Conservation (phyloP, 2,888 invertebrate genomes). For the Esperia sulphurella region DNA sequence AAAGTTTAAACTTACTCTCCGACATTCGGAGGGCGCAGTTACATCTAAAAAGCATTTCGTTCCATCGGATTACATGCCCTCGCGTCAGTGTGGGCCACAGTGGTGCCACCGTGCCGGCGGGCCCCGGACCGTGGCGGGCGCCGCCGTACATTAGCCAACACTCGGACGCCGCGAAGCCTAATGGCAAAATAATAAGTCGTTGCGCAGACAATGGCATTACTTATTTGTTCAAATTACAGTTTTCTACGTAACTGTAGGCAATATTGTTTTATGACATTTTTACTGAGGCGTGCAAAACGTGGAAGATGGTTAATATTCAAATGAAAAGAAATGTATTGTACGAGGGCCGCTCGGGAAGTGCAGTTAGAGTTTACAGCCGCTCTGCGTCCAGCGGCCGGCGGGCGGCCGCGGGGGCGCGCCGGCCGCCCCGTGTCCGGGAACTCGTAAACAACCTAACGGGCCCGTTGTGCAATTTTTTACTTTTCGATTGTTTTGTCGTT, state of each 20-base stretch:
- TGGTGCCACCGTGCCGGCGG: too few relatives aligned
- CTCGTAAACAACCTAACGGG: not conserved
- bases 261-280: not conserved
- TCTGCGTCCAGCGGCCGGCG: not conserved
- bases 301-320: conserved; percentile 2
- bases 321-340: conserved; percentile 15
- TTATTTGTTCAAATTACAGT: too few relatives aligned
- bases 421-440: not conserved
- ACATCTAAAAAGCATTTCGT: too few relatives aligned
- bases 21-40: too few relatives aligned
- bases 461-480: conserved; percentile 42
- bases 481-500: conserved; percentile 42
- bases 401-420: not conserved
- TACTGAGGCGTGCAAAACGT: not conserved
- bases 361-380: not conserved
- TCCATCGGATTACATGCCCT: too few relatives aligned
- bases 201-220: too few relatives aligned
- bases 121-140: too few relatives aligned
- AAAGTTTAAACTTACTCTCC: too few relatives aligned
- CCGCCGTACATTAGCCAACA: too few relatives aligned
- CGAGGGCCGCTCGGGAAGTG: not conserved
- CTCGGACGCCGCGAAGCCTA: too few relatives aligned
- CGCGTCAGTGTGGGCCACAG: too few relatives aligned
- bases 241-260: not conserved
- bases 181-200: too few relatives aligned